Evolutionary conservation across 2,797 vertebrate genomes (phyloP).

Genomic region (Botia kubotai): DNA sequence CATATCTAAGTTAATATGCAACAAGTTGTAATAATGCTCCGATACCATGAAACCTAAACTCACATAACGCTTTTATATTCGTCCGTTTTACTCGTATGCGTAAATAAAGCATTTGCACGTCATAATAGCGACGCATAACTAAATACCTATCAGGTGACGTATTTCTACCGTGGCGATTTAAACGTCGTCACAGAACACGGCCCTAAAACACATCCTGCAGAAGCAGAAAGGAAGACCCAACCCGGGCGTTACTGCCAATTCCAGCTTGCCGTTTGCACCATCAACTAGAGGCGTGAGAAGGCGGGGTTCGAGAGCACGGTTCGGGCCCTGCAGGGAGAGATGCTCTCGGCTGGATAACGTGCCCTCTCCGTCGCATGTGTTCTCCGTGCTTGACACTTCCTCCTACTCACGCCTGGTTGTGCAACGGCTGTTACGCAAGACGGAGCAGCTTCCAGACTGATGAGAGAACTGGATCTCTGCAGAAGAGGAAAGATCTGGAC

Average conservation of each 20-base stretch:
- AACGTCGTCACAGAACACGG: not conserved
- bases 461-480: slow-evolving; percentile 21
- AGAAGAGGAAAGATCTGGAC: slow-evolving; percentile 36
- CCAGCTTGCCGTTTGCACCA: slow-evolving; percentile 23
- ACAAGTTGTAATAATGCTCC: no score
- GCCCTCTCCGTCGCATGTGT: slow-evolving; percentile 70
- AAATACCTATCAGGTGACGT: not conserved
- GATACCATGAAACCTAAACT: no score
- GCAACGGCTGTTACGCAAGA: slow-evolving; percentile 71
- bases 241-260: not conserved
- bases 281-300: not conserved
- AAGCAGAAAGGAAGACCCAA: slow-evolving; percentile 19
- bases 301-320: slow-evolving; percentile 18
- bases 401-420: slow-evolving; percentile 68
- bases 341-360: slow-evolving; percentile 53
- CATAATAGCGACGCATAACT: not conserved
- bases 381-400: slow-evolving; percentile 77
- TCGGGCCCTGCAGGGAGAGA: slow-evolving; percentile 19
- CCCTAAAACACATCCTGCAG: slow-evolving; percentile 2
- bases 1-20: no score
- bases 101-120: no score
- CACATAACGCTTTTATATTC: no score
- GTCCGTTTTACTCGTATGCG: no score
- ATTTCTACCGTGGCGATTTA: not conserved
- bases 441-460: slow-evolving; percentile 62